A percentile compares a stretch with the other conserved stretches of the same genome.
Conservation (phyloP, 2,797 vertebrate genomes). For the Spinus olivaceus region DNA sequence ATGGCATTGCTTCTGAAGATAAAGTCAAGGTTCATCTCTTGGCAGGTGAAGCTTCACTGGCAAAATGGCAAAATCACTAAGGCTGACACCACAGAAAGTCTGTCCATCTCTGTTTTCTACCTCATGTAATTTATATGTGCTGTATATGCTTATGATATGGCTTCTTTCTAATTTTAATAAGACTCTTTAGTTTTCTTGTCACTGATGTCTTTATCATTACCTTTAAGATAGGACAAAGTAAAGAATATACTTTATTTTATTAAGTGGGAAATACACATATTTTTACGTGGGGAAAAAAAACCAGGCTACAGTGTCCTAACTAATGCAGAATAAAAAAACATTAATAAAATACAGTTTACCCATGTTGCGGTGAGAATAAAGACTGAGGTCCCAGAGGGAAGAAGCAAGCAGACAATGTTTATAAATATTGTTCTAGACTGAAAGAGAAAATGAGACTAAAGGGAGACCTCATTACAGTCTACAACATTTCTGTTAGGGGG, state of each 20-base stretch:
- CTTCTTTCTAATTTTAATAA: background rate
- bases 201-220: background rate
- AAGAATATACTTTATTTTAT: background rate
- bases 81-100: constrained; percentile 13
- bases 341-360: background rate
- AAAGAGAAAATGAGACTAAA: background rate
- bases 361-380: background rate
- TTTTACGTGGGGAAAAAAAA: background rate
- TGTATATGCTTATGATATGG: background rate
- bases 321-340: background rate
- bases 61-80: background rate
- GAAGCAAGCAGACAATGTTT: background rate
- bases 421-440: background rate
- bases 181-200: constrained; percentile 16
- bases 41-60: constrained; percentile 23
- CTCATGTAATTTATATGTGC: constrained; percentile 38
- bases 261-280: background rate
- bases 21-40: background rate
- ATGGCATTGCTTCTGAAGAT: constrained; percentile 19
- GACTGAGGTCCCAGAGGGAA: background rate
- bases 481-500: no score
- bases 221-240: constrained; percentile 4
- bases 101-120: constrained; percentile 42
- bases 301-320: background rate
- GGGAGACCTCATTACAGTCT: background rate